These are phyloP conservation scores for Scylla paramamosain DNA, from an alignment of 1,140 invertebrate genomes.

Conservation along the genomic window DNA sequence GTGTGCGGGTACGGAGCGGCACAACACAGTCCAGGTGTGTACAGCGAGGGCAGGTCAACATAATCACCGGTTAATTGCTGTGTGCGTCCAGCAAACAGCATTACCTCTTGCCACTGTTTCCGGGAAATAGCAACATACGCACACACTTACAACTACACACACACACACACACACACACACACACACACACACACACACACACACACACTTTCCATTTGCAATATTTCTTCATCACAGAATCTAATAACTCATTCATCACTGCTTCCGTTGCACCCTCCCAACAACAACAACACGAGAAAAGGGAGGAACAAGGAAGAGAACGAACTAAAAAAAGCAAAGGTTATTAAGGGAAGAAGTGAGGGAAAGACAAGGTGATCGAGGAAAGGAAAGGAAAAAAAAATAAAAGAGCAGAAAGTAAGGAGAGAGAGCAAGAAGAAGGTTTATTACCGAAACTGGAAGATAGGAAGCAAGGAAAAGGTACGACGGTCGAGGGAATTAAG, in stretches of 20 bases:
- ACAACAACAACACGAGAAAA: too few relatives aligned
- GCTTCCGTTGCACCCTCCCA: neutral
- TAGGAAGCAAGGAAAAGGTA: neutral
- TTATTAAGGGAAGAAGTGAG: too few relatives aligned
- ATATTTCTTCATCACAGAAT: neutral
- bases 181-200: constrained; percentile 7
- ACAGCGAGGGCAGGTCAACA: constrained; percentile 37
- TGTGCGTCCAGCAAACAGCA: constrained; percentile 35
- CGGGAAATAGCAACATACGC: neutral
- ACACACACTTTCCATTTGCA: neutral
- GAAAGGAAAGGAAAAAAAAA: neutral
- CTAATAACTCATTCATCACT: neutral
- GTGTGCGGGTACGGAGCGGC: neutral
- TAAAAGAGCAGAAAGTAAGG: neutral
- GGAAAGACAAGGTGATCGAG: too few relatives aligned
- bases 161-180: constrained; percentile 42
- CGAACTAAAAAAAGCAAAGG: too few relatives aligned
- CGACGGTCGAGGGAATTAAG: too few relatives aligned
- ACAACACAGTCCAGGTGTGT: neutral
- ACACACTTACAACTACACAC: constrained; percentile 25
- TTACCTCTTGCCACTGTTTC: constrained; percentile 47
- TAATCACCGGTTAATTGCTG: constrained; percentile 56
- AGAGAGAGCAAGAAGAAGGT: neutral
- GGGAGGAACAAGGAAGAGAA: too few relatives aligned
- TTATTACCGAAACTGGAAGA: neutral